phyloP scores from a whole-genome alignment of 1,140 invertebrate genomes.

The Lepidurus arcticus region DNA sequence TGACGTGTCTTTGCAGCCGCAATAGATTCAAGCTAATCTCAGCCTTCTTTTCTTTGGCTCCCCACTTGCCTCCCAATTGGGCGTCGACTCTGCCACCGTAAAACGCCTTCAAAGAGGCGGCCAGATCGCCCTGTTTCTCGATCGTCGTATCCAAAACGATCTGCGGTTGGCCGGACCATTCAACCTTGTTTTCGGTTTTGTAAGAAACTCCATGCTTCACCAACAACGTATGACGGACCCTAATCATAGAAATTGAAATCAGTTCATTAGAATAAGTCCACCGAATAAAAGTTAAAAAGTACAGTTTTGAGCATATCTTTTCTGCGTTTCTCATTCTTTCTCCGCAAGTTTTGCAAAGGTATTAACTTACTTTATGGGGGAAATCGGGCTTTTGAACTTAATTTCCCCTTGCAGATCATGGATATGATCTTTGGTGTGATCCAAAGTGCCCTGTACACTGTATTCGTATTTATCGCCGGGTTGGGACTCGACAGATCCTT shows the following conservation, averaged over 20 bases:
- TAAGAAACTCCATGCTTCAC: background rate
- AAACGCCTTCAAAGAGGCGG: background rate
- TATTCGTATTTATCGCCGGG: conserved; percentile 58
- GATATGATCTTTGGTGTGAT: conserved; percentile 45
- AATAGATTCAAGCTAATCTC: conserved; percentile 32
- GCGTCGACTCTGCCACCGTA: background rate
- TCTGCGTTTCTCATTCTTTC: no score
- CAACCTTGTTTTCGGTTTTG: conserved; percentile 32
- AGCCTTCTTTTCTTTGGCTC: conserved; percentile 26
- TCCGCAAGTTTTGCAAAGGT: no score
- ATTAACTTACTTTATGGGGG: conserved; percentile 29
- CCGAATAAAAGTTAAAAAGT: background rate
- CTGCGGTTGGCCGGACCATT: conserved; percentile 27
- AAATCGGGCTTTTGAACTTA: conserved; percentile 14
- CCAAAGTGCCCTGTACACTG: conserved; percentile 50
- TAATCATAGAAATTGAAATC: background rate
- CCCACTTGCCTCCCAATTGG: background rate
- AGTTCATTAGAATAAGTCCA: background rate
- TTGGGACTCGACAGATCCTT: conserved; percentile 49
- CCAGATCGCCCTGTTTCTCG: background rate
- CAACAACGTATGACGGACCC: conserved; percentile 30
- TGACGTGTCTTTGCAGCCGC: conserved; percentile 30
- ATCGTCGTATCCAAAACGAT: conserved; percentile 1
- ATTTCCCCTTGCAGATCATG: background rate
- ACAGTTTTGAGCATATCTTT: no score